phyloP scores from a whole-genome alignment of 2,797 vertebrate genomes.

The Pterois miles region DNA sequence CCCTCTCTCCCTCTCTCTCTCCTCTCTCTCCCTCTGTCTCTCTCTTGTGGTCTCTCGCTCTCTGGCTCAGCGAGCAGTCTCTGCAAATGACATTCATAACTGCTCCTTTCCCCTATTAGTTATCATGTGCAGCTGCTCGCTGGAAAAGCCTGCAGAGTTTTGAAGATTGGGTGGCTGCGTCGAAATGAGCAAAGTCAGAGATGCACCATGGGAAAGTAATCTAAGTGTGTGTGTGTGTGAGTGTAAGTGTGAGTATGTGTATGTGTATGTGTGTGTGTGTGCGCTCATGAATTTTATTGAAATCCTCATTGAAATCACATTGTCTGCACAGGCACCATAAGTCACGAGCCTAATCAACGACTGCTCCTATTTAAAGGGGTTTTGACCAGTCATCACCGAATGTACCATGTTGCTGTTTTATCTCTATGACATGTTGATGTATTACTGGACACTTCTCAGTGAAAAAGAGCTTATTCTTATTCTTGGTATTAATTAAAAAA shows the following conservation, averaged over 20 bases:
- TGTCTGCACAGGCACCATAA: constrained; percentile 58
- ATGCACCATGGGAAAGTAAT: constrained; percentile 57
- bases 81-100: constrained; percentile 67
- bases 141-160: constrained; percentile 63
- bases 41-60: constrained; percentile 13
- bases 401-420: constrained; percentile 59
- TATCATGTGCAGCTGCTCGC: constrained; percentile 65
- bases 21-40: background rate
- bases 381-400: constrained; percentile 62
- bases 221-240: constrained; percentile 25
- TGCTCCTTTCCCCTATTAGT: constrained; percentile 65
- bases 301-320: constrained; percentile 50
- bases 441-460: constrained; percentile 45
- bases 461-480: constrained; percentile 49
- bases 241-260: background rate
- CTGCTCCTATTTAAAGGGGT: constrained; percentile 34
- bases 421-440: constrained; percentile 36
- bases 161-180: constrained; percentile 33
- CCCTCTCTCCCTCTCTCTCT: background rate
- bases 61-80: constrained; percentile 62
- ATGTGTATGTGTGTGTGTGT: background rate
- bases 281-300: constrained; percentile 42
- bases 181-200: constrained; percentile 52
- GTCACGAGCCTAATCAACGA: constrained; percentile 50
- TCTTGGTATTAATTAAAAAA: constrained; percentile 54